phyloP scores from a whole-genome alignment of 2,113 vertebrate species.

The Alethe castanea region DNA sequence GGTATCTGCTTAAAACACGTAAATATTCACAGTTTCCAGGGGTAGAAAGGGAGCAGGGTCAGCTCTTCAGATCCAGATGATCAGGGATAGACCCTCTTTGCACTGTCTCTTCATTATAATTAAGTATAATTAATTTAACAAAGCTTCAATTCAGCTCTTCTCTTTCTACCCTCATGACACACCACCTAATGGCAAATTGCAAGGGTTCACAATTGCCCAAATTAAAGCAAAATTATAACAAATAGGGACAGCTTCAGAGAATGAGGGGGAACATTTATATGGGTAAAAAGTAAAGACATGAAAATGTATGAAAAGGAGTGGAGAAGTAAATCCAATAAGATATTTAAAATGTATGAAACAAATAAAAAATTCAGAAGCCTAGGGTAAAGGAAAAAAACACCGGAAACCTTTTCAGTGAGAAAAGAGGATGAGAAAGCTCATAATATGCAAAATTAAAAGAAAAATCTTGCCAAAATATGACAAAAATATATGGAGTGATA shows the following conservation, averaged over 20 bases:
- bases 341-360: neutral
- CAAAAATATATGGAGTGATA: neutral
- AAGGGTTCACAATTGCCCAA: neutral
- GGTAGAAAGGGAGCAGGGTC: neutral
- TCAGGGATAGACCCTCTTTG: neutral
- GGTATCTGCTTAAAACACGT: accelerated
- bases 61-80: neutral
- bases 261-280: neutral
- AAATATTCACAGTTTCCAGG: neutral
- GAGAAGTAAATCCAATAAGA: neutral
- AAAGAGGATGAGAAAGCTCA: neutral
- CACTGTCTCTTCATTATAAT: neutral
- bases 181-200: neutral
- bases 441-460: neutral
- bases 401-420: neutral
- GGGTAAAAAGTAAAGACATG: neutral
- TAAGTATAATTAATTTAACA: neutral
- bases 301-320: neutral
- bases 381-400: neutral
- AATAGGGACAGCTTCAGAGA: neutral
- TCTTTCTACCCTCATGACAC: neutral
- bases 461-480: neutral
- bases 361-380: neutral
- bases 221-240: neutral
- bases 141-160: neutral